These are phyloP conservation scores for Biston stratarius DNA, from an alignment of 2,888 invertebrate genomes.

Conservation along the genomic window DNA sequence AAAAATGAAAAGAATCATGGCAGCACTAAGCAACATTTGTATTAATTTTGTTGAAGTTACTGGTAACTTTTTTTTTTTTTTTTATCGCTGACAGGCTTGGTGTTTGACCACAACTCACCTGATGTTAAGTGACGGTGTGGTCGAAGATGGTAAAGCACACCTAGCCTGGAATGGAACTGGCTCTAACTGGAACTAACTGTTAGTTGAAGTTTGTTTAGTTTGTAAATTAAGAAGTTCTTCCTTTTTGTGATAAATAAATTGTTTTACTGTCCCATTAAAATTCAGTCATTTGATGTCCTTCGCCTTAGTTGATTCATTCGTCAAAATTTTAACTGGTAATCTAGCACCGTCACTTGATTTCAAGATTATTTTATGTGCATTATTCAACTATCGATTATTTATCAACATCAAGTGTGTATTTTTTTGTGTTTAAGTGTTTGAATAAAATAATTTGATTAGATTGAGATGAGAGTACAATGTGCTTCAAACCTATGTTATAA, in stretches of 20 bases:
- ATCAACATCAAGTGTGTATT: too few relatives aligned
- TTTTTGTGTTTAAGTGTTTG: too few relatives aligned
- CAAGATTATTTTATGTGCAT: too few relatives aligned
- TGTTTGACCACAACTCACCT: too few relatives aligned
- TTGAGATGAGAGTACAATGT: slow-evolving; percentile 6
- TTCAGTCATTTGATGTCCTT: neutral
- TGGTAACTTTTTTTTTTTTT: neutral
- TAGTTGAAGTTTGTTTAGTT: neutral
- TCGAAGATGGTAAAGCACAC: too few relatives aligned
- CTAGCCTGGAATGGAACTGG: too few relatives aligned
- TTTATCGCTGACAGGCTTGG: too few relatives aligned
- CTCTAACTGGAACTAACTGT: too few relatives aligned
- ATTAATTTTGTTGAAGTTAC: slow-evolving; percentile 22
- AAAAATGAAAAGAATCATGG: slow-evolving; percentile 45
- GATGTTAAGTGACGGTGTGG: too few relatives aligned
- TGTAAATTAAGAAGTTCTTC: neutral
- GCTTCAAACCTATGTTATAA: slow-evolving; percentile 14
- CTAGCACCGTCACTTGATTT: too few relatives aligned
- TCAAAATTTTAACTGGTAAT: slow-evolving; percentile 3
- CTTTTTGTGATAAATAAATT: neutral
- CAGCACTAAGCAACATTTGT: too few relatives aligned
- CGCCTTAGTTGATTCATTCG: neutral
- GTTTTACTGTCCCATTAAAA: slow-evolving; percentile 6
- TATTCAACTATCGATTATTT: too few relatives aligned
- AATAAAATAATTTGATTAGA: neutral